Evolutionary conservation across 2,113 vertebrate genomes (phyloP).

Genomic region (Numida meleagris): DNA sequence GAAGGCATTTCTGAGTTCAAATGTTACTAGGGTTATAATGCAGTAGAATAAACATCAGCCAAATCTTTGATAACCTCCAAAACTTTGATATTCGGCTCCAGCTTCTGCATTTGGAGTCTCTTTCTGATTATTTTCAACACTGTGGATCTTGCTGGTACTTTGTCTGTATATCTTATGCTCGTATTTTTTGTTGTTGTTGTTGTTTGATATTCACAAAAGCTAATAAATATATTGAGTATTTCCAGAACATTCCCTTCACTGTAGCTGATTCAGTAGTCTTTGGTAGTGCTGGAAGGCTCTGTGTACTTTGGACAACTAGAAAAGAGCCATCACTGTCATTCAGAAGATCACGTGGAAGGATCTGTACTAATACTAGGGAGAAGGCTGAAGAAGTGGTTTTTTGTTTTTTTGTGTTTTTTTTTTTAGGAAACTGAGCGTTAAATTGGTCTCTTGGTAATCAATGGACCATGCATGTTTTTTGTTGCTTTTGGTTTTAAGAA

Average conservation of each 20-base stretch:
- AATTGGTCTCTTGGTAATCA: not conserved
- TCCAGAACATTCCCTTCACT: not conserved
- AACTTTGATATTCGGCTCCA: not conserved
- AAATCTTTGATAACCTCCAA: not conserved
- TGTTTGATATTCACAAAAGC: not conserved
- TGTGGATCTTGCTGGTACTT: not conserved
- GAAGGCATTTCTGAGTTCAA: not conserved
- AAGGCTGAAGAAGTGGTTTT: not conserved
- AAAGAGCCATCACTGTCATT: not conserved
- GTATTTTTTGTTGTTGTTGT: not conserved
- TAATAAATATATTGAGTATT: not conserved
- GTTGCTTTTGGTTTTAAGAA: not conserved
- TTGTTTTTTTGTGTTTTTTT: not conserved
- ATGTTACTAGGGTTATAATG: not conserved
- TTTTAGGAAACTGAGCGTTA: not conserved
- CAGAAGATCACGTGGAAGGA: not conserved
- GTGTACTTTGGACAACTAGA: not conserved
- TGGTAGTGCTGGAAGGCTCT: not conserved
- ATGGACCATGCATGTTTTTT: accelerated
- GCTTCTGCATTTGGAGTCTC: not conserved
- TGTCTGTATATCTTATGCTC: not conserved
- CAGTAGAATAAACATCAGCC: not conserved
- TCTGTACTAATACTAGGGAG: not conserved
- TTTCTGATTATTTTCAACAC: not conserved
- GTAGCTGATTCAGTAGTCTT: not conserved